These are phyloP conservation scores for Trichosurus vulpecula DNA, from an alignment of 2,797 vertebrate species.

Conservation along the genomic window DNA sequence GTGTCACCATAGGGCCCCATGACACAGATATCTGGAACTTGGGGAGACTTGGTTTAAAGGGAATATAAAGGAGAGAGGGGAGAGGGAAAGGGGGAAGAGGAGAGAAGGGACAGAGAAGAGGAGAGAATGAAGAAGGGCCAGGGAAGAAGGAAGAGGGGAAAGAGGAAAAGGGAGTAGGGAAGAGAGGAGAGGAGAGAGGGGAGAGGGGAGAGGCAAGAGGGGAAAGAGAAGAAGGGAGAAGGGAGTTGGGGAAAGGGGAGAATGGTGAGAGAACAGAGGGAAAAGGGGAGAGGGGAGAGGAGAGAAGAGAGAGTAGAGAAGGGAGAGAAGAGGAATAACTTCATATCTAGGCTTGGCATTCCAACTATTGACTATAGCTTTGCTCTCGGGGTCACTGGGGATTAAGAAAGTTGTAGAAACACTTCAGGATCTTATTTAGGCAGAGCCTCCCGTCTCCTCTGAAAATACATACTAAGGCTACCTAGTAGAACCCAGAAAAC, in stretches of 20 bases:
- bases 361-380: background rate
- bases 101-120: background rate
- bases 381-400: background rate
- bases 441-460: background rate
- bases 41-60: background rate
- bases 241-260: background rate
- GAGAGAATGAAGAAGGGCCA: too few relatives aligned
- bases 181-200: accelerated
- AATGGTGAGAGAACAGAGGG: too few relatives aligned
- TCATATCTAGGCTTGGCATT: background rate
- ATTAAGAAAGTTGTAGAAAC: background rate
- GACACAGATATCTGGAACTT: background rate
- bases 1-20: background rate
- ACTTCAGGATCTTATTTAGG: background rate
- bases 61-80: background rate
- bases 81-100: background rate
- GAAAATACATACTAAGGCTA: background rate
- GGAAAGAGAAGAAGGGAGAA: too few relatives aligned
- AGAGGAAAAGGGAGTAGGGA: background rate
- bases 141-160: background rate
- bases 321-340: background rate
- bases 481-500: background rate
- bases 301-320: accelerated
- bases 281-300: background rate
- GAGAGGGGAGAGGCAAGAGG: too few relatives aligned